These are phyloP conservation scores for Elgaria multicarinata DNA, from an alignment of 2,113 vertebrate species.

Conservation along the genomic window DNA sequence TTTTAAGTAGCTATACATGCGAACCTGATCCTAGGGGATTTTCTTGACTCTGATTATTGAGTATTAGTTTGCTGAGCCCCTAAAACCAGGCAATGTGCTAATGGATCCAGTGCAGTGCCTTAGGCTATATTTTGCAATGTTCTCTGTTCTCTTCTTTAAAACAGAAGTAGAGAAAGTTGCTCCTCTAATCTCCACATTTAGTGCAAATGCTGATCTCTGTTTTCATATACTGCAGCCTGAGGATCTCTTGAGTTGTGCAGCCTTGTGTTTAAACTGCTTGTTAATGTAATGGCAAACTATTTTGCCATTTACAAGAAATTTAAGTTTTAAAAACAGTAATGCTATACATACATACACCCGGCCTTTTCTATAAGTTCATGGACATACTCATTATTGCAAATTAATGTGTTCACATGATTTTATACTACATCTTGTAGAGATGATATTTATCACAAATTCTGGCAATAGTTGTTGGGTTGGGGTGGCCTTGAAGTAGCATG, in stretches of 20 bases:
- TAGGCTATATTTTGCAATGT: neutral
- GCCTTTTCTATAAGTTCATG: neutral
- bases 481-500: neutral
- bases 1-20: neutral
- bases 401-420: neutral
- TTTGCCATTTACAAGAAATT: neutral
- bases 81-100: neutral
- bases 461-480: neutral
- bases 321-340: neutral
- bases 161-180: too few species aligned
- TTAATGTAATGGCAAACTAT: neutral
- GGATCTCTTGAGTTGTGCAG: neutral
- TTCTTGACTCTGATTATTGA: neutral
- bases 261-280: neutral
- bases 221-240: neutral
- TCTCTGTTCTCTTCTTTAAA: neutral
- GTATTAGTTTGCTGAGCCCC: neutral
- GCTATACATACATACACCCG: too few species aligned
- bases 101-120: neutral
- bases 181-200: neutral
- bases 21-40: too few species aligned
- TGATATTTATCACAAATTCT: neutral
- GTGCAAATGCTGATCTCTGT: neutral
- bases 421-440: neutral
- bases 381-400: too few species aligned